phyloP scores from a whole-genome alignment of 2,888 invertebrate species.

The Lobophora halterata region DNA sequence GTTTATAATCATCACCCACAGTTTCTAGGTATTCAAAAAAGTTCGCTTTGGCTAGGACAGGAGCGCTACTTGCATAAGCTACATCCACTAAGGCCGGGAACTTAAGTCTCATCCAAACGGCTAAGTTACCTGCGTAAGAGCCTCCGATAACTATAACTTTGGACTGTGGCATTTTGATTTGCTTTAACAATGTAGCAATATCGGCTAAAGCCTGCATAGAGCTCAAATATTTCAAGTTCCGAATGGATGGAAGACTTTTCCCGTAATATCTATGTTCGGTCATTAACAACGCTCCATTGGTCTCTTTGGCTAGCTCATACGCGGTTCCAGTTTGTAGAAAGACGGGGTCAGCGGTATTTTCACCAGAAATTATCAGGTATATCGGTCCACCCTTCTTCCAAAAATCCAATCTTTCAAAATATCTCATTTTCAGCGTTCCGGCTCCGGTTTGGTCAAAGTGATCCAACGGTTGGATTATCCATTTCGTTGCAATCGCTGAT shows the following conservation, averaged over 20 bases:
- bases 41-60: constrained; percentile 64
- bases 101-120: constrained; percentile 63
- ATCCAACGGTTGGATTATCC: constrained; percentile 62
- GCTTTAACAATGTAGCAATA: constrained; percentile 47
- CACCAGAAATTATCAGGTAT: constrained; percentile 60
- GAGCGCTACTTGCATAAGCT: constrained; percentile 66
- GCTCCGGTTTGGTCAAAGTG: constrained; percentile 54
- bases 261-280: constrained; percentile 71
- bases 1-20: constrained; percentile 58
- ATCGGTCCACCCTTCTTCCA: constrained; percentile 58
- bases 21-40: constrained; percentile 66
- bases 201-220: constrained; percentile 66
- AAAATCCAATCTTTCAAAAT: constrained; percentile 54
- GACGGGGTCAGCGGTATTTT: constrained; percentile 46
- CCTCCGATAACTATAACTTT: constrained; percentile 68
- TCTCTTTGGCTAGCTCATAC: constrained; percentile 63
- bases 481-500: constrained; percentile 37
- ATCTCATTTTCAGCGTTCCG: constrained; percentile 62
- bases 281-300: constrained; percentile 61
- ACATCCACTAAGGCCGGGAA: constrained; percentile 66
- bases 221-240: constrained; percentile 57
- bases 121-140: constrained; percentile 68
- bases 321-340: constrained; percentile 55
- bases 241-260: constrained; percentile 53
- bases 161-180: constrained; percentile 47